phyloP scores from a whole-genome alignment of 1,140 invertebrate species.

The Euwallacea fornicatus region DNA sequence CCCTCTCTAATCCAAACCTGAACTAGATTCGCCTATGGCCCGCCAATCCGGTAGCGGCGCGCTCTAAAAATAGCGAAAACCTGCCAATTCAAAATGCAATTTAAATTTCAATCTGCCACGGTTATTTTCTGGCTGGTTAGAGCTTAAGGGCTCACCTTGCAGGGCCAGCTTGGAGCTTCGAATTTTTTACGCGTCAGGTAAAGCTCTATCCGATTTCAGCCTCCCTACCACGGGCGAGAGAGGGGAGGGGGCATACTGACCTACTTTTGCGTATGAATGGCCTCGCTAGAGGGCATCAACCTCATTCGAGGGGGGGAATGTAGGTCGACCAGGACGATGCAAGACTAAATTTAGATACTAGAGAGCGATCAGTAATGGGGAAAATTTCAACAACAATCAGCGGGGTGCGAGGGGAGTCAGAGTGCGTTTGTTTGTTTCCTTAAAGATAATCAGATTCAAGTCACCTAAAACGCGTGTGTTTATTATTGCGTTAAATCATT shows the following conservation, averaged over 20 bases:
- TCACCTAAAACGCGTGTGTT: not conserved
- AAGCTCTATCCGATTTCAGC: not conserved
- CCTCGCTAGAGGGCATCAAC: constrained; percentile 49
- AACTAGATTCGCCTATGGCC: no score
- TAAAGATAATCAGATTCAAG: not conserved
- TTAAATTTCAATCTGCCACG: no score
- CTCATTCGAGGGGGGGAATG: constrained; percentile 38
- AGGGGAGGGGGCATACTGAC: constrained; percentile 38
- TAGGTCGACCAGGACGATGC: constrained; percentile 33
- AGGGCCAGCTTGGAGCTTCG: no score
- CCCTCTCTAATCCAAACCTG: no score
- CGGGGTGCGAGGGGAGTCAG: not conserved
- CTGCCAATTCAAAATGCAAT: no score
- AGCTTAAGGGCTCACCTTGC: no score
- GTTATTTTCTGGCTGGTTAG: no score
- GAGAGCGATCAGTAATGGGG: not conserved
- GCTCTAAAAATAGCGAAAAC: no score
- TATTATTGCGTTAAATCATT: not conserved
- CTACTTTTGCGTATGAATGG: constrained; percentile 51
- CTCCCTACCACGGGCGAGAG: not conserved
- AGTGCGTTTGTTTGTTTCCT: not conserved
- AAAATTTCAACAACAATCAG: not conserved
- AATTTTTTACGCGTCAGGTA: not conserved
- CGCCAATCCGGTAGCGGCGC: no score
- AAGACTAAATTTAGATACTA: constrained; percentile 23